A percentile compares a stretch with the other conserved stretches of the same genome.
phyloP scores from a whole-genome alignment of 2,888 invertebrate species.

The Tetropium fuscum region DNA sequence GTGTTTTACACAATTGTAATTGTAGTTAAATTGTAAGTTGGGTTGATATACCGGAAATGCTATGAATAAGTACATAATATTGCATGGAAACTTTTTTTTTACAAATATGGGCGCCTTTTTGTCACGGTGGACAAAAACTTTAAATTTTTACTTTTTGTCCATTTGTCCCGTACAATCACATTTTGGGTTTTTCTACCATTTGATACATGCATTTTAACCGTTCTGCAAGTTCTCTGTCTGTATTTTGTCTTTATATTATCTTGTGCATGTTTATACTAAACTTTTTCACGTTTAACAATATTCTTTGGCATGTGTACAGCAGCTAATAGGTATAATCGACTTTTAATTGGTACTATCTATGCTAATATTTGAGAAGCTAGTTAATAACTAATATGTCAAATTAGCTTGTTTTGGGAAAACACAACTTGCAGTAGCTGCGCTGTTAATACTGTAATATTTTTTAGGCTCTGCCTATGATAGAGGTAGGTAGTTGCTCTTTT shows the following conservation, averaged over 20 bases:
- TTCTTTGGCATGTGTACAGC: slow-evolving; percentile 21
- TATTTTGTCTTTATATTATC: slow-evolving; percentile 39
- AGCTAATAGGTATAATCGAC: slow-evolving; percentile 1
- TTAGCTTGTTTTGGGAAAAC: too few species aligned
- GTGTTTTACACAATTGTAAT: too few species aligned
- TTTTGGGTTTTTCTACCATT: slow-evolving; percentile 17
- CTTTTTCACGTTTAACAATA: slow-evolving; percentile 1
- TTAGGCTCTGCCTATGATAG: slow-evolving; percentile 13
- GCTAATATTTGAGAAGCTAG: too few species aligned
- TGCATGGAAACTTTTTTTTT: too few species aligned
- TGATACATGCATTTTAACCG: slow-evolving; percentile 32
- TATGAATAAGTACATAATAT: too few species aligned
- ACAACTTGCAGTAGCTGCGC: too few species aligned
- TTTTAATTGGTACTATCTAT: too few species aligned
- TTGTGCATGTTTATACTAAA: slow-evolving; percentile 35
- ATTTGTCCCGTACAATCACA: slow-evolving; percentile 12
- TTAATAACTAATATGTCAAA: too few species aligned
- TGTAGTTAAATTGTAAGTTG: too few species aligned
- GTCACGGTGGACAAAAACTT: background rate
- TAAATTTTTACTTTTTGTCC: background rate
- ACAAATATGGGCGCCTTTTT: slow-evolving; percentile 5
- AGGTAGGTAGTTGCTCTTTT: slow-evolving; percentile 20
- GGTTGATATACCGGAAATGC: too few species aligned
- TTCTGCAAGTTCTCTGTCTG: slow-evolving; percentile 46
- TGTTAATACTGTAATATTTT: too few species aligned